Base-by-base conservation (phyloP, 1,140 invertebrate species). In the Drosophila yakuba region DNA sequence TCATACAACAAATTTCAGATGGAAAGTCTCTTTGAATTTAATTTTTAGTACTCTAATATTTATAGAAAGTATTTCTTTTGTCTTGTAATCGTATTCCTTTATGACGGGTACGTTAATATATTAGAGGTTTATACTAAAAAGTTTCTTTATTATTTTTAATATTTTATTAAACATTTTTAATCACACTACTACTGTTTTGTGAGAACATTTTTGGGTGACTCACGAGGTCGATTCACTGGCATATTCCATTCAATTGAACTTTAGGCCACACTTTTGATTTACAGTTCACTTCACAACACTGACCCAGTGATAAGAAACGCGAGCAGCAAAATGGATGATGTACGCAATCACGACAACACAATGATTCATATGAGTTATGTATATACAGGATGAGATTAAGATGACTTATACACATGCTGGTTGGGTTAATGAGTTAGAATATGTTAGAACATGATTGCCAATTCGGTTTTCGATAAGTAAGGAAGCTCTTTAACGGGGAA, bases 161-260 rank as follows among this genome's bases (percentile, higher is more conserved):
- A 7, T 3, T 20, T 38, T 32, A 11, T 20, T 20, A 2, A 20
- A 20, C 2, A 32, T 25, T 5, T 28, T 11, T 35, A 11, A 8
- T 32, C 14, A 48, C 12, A 64, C 63, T 64, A 64, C 15, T 45
- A 32, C 25, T 51, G 36, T 64, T 67, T 68, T 7, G 11, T 39
- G 7, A 17, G 35, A 25, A 4, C 4, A 4, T 12, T 4, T 12
- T 11, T 10, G n/a, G 20, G 17, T 41, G 44, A 62, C 32, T 7
- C 45, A 14, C 20, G 35, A 64, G 10, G 8, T 48, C 56, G 54
- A 64, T 54, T 72, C 76, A 78, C 61, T 62, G 48, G 59, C 28
- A 86, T 86, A 91, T 91, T 91, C 90, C 90, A 91, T 86, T 91
- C 90, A 91, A 91, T 83, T 91, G 47, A 90, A 91, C 90, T 77